phyloP scores from a whole-genome alignment of 1,140 invertebrate species.

The Pristionchus pacificus region DNA sequence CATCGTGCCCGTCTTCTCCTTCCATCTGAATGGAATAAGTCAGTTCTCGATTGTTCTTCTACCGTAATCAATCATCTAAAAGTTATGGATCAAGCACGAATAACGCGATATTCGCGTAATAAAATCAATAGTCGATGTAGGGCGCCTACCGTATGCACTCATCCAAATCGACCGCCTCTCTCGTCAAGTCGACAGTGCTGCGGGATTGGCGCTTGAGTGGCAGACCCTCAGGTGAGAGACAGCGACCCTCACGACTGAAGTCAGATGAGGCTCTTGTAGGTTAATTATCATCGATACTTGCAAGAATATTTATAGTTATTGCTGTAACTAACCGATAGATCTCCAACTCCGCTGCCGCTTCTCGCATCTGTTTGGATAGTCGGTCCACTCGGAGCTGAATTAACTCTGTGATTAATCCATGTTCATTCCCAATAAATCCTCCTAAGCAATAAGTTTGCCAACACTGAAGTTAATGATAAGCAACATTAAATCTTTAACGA shows the following conservation, averaged over 20 bases:
- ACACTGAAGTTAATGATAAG: no score
- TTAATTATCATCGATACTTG: background rate
- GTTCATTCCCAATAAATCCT: background rate
- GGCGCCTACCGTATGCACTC: background rate
- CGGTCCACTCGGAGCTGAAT: slow-evolving; percentile 28
- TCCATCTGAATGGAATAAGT: slow-evolving; percentile 42
- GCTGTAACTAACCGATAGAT: slow-evolving; percentile 25
- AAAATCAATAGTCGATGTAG: no score
- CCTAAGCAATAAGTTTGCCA: no score
- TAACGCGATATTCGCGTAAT: no score
- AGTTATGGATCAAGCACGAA: no score
- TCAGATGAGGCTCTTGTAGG: background rate
- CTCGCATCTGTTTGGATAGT: slow-evolving; percentile 28
- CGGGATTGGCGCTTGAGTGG: background rate
- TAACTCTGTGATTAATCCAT: no score
- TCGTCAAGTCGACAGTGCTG: slow-evolving; percentile 32
- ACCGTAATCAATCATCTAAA: no score
- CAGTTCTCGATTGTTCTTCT: background rate
- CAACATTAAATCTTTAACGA: no score
- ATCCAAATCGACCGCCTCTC: slow-evolving; percentile 2
- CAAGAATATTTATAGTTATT: no score
- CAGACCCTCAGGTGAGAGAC: background rate
- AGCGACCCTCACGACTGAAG: background rate
- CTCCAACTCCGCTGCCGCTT: slow-evolving; percentile 29
- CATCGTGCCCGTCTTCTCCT: slow-evolving; percentile 44